These are phyloP conservation scores for Sarcophaga variegata DNA, from an alignment of 2,888 invertebrate genomes.

Conservation along the genomic window DNA sequence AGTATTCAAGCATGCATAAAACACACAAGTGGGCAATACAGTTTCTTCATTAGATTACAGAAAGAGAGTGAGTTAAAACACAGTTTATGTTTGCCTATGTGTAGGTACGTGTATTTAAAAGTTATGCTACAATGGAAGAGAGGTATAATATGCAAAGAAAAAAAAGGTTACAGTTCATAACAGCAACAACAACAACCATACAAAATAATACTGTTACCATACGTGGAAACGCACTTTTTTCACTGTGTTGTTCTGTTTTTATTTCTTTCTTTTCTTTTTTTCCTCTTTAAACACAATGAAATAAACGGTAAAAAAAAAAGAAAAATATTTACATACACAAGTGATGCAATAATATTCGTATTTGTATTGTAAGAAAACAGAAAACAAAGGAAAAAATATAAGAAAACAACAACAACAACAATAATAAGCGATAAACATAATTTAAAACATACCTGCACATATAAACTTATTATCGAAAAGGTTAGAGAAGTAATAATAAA, in stretches of 20 bases:
- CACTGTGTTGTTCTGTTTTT: no score
- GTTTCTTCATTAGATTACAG: slow-evolving; percentile 18
- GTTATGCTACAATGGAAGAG: no score
- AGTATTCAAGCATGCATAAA: slow-evolving; percentile 28
- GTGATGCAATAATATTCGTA: slow-evolving; percentile 37
- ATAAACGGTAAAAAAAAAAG: slow-evolving; percentile 30
- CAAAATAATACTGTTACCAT: slow-evolving; percentile 32
- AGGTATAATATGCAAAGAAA: neutral
- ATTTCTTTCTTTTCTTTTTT: no score
- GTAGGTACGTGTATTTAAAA: neutral
- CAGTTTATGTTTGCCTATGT: neutral
- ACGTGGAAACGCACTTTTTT: slow-evolving; percentile 4
- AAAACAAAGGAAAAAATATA: neutral
- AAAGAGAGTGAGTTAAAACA: neutral
- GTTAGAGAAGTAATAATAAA: no score
- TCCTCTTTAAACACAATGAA: neutral
- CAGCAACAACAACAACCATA: neutral
- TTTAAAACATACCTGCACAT: no score
- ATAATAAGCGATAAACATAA: no score
- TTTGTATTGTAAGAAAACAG: slow-evolving; percentile 16
- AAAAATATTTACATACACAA: neutral
- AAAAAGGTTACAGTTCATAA: neutral
- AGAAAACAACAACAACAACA: neutral
- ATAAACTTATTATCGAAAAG: no score
- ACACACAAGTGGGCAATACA: slow-evolving; percentile 41